Base-by-base conservation (phyloP, 2,888 invertebrate species). In the Drosophila bunnanda region DNA sequence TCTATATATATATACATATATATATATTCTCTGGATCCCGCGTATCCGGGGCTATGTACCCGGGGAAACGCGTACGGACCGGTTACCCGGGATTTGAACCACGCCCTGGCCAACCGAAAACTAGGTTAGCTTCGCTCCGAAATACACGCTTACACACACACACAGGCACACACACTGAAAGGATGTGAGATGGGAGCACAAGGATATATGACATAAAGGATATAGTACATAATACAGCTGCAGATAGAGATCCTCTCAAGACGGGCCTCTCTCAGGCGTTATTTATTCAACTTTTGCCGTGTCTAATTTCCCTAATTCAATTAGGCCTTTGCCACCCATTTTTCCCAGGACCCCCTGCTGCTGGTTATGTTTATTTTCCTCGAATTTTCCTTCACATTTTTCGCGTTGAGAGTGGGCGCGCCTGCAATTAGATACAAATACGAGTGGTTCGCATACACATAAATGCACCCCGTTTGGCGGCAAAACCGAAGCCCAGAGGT, bases 61-160 rank as follows among this genome's bases (percentile, higher is more conserved):
- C 32, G 50, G 50, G 30, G 50, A 32, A 32, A 39, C 34, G 44
- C 57, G 44, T 54, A 66, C 43, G 57, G 65, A 76, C 54, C 69
- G 87, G 67, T 84, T 85, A 89, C 89, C 84, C 88, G 84, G 84
- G 84, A 89, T 85, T 88, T 78, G 80, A 85, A 85, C 85, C 85
- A 85, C 85, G 85, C 85, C 85, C 85, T 85, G 85, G 68, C 87
- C 81, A 83, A 85, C 71, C 66, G 58, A 83, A 83, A 83, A 86
- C 87, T 83, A 83, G 83, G 83, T 88, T 83, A 83, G 70, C 79
- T 52, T n/a, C 39, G 52, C 73, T 71, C 64, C 12, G 41, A 22
- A 59, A 41, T 32, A 41, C 39, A 58, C 13, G 22, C 22, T 58
- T 38, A 41, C 69, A 68, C 67, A 50, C 46, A 32, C 25, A 30